Evolutionary conservation across 2,113 vertebrate species (phyloP).

Genomic region (Xenus cinereus): DNA sequence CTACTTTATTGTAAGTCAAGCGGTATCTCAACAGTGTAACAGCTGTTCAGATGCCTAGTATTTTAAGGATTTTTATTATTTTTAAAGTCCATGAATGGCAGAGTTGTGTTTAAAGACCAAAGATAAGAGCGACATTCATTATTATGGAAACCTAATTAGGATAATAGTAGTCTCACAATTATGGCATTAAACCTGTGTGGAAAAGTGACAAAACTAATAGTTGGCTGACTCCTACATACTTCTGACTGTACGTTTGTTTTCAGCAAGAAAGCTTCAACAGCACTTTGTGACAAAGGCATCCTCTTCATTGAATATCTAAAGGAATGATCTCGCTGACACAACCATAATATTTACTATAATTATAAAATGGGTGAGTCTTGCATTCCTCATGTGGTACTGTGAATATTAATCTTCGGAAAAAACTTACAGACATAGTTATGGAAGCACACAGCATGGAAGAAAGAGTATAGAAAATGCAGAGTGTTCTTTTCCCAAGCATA

Average conservation of each 20-base stretch:
- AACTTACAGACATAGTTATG: background rate
- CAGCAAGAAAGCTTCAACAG: background rate
- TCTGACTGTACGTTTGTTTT: background rate
- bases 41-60: background rate
- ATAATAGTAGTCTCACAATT: background rate
- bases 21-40: background rate
- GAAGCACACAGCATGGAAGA: background rate
- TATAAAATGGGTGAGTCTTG: background rate
- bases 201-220: background rate
- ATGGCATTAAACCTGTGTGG: background rate
- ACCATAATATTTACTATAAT: background rate
- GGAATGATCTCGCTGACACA: background rate
- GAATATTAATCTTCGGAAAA: background rate
- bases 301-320: background rate
- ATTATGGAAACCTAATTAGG: background rate
- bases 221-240: background rate
- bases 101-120: background rate
- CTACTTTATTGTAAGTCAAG: background rate
- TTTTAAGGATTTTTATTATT: background rate
- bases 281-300: background rate
- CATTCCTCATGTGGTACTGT: background rate
- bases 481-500: background rate
- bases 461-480: fast-evolving
- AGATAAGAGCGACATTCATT: background rate
- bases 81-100: background rate